Percentiles rank a stretch among this genome's conserved stretches.
phyloP scores from a whole-genome alignment of 2,888 invertebrate species.

The Orchesella flavescens region DNA sequence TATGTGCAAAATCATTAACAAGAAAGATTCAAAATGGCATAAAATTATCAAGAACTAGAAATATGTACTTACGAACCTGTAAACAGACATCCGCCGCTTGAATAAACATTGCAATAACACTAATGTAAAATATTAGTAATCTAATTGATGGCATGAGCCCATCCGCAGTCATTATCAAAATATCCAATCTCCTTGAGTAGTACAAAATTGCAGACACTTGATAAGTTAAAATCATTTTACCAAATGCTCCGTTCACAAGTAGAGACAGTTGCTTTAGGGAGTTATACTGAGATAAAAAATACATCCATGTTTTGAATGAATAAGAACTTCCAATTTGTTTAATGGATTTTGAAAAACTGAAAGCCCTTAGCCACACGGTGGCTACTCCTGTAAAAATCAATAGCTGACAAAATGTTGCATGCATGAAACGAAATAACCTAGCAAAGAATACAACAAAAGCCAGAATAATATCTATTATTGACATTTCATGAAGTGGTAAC shows the following conservation, averaged over 20 bases:
- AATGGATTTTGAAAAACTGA: neutral
- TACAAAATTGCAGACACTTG: neutral
- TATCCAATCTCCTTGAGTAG: slow-evolving; percentile 15
- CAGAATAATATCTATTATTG: neutral
- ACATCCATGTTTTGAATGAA: neutral
- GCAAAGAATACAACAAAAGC: neutral
- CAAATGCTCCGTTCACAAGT: slow-evolving; percentile 7
- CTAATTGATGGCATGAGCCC: neutral
- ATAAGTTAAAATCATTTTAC: slow-evolving; percentile 10
- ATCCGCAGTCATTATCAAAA: neutral
- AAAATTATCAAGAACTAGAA: neutral
- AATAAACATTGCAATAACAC: slow-evolving; percentile 11
- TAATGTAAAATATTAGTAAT: slow-evolving; percentile 11
- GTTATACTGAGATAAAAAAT: neutral
- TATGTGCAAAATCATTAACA: neutral
- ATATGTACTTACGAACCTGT: slow-evolving; percentile 14
- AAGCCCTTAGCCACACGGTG: slow-evolving; percentile 2
- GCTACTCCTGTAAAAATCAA: slow-evolving; percentile 7
- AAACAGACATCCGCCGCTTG: slow-evolving; percentile 19
- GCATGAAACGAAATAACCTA: neutral
- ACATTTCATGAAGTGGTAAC: neutral
- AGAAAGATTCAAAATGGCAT: neutral
- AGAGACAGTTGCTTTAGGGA: neutral
- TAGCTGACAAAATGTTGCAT: neutral
- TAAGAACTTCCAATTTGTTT: neutral